Conservation (phyloP, 2,888 invertebrate genomes). For the Hoplodrina blanda region DNA sequence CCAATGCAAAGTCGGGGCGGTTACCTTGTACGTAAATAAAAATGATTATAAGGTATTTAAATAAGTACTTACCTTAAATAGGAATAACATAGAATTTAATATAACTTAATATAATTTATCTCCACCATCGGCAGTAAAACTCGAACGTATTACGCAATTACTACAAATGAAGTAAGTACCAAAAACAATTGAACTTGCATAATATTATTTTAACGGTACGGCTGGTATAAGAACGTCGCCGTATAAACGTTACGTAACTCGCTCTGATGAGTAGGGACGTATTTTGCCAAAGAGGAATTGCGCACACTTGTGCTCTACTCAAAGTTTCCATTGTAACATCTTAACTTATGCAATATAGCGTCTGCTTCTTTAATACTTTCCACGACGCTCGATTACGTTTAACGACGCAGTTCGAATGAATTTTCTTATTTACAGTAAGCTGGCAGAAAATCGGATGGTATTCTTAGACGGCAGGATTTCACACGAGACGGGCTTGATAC, state of each 20-base stretch:
- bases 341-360: constrained; percentile 90
- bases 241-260: constrained; percentile 74
- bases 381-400: constrained; percentile 89
- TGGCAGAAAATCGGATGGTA: constrained; percentile 82
- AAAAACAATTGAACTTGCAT: constrained; percentile 61
- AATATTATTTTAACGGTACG: constrained; percentile 61
- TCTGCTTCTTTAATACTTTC: constrained; percentile 90
- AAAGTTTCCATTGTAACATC: constrained; percentile 89
- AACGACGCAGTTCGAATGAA: constrained; percentile 87
- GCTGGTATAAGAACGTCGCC: constrained; percentile 45
- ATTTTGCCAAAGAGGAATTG: constrained; percentile 83
- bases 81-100: constrained; percentile 29
- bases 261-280: constrained; percentile 78
- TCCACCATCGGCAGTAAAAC: constrained; percentile 31
- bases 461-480: constrained; percentile 81
- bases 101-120: constrained; percentile 17
- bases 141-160: constrained; percentile 34
- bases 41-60: no score
- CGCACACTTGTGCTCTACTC: constrained; percentile 86
- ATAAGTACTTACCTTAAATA: constrained; percentile 8
- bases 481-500: constrained; percentile 82
- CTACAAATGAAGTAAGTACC: constrained; percentile 53
- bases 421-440: constrained; percentile 89
- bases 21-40: no score
- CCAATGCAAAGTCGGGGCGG: no score